Conservation (phyloP, 2,797 vertebrate genomes). For the Graptemys geographica region DNA sequence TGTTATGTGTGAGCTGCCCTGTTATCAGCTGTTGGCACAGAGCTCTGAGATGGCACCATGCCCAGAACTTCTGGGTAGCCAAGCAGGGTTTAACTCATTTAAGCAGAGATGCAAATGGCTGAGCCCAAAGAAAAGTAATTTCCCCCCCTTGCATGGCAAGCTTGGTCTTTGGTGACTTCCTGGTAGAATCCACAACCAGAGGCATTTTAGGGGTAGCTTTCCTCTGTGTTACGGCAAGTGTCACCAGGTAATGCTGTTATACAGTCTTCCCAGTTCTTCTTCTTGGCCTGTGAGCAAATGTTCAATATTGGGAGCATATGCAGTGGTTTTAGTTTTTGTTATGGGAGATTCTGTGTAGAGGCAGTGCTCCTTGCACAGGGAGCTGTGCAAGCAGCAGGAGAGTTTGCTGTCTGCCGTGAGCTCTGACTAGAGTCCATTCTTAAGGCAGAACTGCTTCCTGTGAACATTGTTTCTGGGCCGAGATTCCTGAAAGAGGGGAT, state of each 20-base stretch:
- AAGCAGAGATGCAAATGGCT: rapidly evolving
- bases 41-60: not conserved
- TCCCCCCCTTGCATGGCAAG: not conserved
- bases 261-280: not conserved
- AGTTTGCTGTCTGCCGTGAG: not conserved
- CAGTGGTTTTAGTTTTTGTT: not conserved
- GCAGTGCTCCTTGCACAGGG: not conserved
- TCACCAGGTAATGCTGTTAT: not conserved
- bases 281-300: not conserved
- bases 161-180: not conserved
- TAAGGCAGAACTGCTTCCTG: not conserved
- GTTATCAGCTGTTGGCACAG: not conserved
- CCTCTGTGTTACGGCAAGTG: not conserved
- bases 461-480: not conserved
- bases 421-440: not conserved
- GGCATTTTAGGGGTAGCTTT: not conserved
- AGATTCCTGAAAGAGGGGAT: not conserved
- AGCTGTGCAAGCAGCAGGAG: not conserved
- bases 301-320: not conserved
- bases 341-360: not conserved
- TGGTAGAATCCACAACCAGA: rapidly evolving
- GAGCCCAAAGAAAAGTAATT: not conserved
- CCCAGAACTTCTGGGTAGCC: not conserved
- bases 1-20: not conserved
- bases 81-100: not conserved